Evolutionary conservation across 2,797 vertebrate species (phyloP).

Genomic region (Phataginus tetradactyla): DNA sequence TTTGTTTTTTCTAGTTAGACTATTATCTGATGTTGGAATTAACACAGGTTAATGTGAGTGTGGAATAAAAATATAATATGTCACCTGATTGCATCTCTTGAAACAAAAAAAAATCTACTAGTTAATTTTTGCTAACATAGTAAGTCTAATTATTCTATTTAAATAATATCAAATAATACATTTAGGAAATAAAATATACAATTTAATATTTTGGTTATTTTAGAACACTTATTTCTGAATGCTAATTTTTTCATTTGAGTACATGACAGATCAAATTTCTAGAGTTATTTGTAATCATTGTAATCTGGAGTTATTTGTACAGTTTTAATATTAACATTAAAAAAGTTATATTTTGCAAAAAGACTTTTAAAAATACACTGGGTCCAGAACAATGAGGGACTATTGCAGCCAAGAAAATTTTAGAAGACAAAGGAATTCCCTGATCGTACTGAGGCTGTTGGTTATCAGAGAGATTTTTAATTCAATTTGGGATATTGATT

Average conservation of each 20-base stretch:
- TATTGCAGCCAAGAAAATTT: neutral
- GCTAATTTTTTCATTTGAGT: neutral
- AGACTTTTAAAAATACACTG: neutral
- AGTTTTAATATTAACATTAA: no score
- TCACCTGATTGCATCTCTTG: neutral
- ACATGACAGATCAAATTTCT: neutral
- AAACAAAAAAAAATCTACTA: neutral
- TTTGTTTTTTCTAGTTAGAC: neutral
- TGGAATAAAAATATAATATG: neutral
- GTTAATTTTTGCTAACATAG: neutral
- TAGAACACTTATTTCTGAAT: neutral
- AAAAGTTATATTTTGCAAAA: neutral
- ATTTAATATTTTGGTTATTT: neutral
- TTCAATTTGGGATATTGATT: neutral
- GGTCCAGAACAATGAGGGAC: neutral
- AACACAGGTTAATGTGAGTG: neutral
- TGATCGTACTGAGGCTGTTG: neutral
- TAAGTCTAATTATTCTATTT: neutral
- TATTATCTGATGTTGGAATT: constrained; percentile 2
- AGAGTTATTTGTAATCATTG: neutral
- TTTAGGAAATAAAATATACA: neutral
- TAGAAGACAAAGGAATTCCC: neutral
- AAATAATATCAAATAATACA: neutral
- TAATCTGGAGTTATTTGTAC: no score
- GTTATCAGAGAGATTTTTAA: neutral